Evolutionary conservation across 2,888 invertebrate species (phyloP).

Genomic region (Brachypterus glaber): DNA sequence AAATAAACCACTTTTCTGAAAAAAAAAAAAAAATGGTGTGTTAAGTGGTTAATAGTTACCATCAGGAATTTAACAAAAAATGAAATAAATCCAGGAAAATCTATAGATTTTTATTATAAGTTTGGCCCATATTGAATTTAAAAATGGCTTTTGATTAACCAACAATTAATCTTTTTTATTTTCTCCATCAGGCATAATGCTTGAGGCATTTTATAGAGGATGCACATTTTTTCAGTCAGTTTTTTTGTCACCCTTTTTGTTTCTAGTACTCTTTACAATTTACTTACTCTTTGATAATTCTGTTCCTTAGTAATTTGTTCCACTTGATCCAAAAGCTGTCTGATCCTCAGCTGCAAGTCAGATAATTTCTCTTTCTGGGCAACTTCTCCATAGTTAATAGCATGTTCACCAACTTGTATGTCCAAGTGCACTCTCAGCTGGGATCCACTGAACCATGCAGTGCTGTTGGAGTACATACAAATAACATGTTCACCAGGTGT

Average conservation of each 20-base stretch:
- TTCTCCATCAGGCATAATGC: too few species aligned
- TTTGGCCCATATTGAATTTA: too few species aligned
- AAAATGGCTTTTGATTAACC: too few species aligned
- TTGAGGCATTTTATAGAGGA: too few species aligned
- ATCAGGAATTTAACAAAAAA: conserved; percentile 1
- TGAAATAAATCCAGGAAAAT: too few species aligned
- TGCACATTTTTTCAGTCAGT: too few species aligned
- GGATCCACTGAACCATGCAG: conserved; percentile 96
- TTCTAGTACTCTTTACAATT: too few species aligned
- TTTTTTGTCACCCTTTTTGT: conserved; percentile 1
- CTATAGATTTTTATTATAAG: too few species aligned
- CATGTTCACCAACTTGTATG: conserved; percentile 98
- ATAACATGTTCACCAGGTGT: conserved; percentile 96
- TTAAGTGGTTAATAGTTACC: too few species aligned
- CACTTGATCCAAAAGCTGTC: conserved; percentile 93
- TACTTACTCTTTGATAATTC: conserved; percentile 86
- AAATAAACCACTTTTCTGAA: too few species aligned
- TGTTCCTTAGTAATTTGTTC: conserved; percentile 99
- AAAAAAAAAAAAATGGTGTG: too few species aligned
- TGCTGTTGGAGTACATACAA: conserved; percentile 96
- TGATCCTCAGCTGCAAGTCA: conserved; percentile 87
- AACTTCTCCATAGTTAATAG: conserved; percentile 94
- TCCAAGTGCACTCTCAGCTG: conserved; percentile 91
- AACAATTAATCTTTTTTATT: too few species aligned
- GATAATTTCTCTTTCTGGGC: conserved; percentile 96